Base-by-base conservation (phyloP, 2,113 vertebrate species). In the Cryptomyrus ogoouensis region DNA sequence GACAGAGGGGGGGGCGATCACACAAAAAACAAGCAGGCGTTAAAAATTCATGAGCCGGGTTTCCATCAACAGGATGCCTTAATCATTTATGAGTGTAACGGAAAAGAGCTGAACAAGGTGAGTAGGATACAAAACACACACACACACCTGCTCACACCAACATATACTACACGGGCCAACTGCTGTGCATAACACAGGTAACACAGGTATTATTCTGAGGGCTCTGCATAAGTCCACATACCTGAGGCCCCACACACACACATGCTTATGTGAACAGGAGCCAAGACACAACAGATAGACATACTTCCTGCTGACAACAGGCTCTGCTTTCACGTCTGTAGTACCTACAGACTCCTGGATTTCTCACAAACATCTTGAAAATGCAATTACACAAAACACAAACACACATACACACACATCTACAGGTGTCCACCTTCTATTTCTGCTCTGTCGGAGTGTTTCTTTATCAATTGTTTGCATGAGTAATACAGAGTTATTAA, bases 11-110 rank as follows among this genome's bases (percentile, higher is more conserved):
- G 52, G 44, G 13, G 58, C 24, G 17, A 88, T 88, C 50, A 7
- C 58, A 74, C 62, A 39, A 49, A 92, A 90, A 91, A 86, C 44
- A 92, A 91, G 87, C 70, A 88, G 46, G 88, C 92, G 84, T 89
- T 97, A 92, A 97, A 97, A 97, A 96, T 97, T 97, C 94, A 93
- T 91, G 90, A 95, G 95, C 94, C 95, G 92, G 91, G 1, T 39
- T 93, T 95, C 94, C 93, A 91, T 95, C 94, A 96, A 95, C 95
- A 89, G 94, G 93, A 94, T 77, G 7, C 47, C 24, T 96, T 31
- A 93, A 95, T 95, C 88, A 95, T 96, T 95, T 80, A 95, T 92
- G 91, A 92, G 56, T 94, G 95, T 94, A 96, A 95, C 93, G 90
- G 91, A 94, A 94, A 93, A 91, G 93, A 91, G 84, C 90, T 91